These are phyloP conservation scores for Enteromius unitaeniatus DNA, from an alignment of 2,797 vertebrate genomes.

Conservation along the genomic window DNA sequence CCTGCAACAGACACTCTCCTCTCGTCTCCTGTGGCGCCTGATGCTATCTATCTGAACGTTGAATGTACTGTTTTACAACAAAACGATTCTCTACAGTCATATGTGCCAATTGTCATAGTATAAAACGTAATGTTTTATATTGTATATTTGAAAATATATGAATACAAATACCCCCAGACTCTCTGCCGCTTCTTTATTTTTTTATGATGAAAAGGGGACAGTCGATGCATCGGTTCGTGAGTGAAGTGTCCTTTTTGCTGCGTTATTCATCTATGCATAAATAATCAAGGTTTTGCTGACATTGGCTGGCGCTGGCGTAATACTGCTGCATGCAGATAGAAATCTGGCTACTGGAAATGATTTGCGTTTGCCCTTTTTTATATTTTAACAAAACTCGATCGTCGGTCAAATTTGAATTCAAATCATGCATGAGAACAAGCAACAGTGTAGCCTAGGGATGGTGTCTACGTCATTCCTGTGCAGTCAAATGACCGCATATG, in stretches of 20 bases:
- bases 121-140: slow-evolving; percentile 79
- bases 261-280: neutral
- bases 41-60: slow-evolving; percentile 67
- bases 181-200: slow-evolving; percentile 52
- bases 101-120: slow-evolving; percentile 84
- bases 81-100: slow-evolving; percentile 68
- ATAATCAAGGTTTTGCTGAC: slow-evolving; percentile 19
- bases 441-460: slow-evolving; percentile 27
- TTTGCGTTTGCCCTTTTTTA: neutral
- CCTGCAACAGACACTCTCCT: slow-evolving; percentile 61
- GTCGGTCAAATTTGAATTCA: neutral
- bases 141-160: slow-evolving; percentile 74
- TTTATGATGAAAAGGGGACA: slow-evolving; percentile 31
- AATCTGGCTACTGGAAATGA: neutral
- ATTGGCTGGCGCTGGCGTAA: neutral
- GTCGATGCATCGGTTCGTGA: neutral
- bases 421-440: slow-evolving; percentile 7
- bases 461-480: slow-evolving; percentile 43
- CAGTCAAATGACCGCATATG: slow-evolving; percentile 19
- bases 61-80: slow-evolving; percentile 72
- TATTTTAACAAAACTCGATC: neutral
- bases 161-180: slow-evolving; percentile 55
- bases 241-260: neutral
- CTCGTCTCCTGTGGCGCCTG: slow-evolving; percentile 61
- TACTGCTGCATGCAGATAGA: neutral